A percentile compares a stretch with the other conserved stretches of the same genome.
Evolutionary conservation across 2,113 vertebrate species (phyloP).

Genomic region (Syngnathus scovelli): DNA sequence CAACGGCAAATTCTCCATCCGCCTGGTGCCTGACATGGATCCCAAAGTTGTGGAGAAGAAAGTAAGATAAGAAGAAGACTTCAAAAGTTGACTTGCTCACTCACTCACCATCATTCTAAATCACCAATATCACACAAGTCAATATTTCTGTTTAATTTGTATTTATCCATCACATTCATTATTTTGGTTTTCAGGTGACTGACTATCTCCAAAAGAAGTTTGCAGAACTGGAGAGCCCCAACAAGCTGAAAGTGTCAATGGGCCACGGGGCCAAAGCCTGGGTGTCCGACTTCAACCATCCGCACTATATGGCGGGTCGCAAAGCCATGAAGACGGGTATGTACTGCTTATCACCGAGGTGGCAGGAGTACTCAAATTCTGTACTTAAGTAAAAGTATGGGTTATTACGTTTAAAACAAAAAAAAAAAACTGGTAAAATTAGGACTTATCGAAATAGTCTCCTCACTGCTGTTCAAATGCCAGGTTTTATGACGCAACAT

Average conservation of each 20-base stretch:
- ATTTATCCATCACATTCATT: background rate
- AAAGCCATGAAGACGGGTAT: conserved; percentile 89
- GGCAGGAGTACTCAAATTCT: too few relatives aligned
- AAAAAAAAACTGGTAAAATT: too few relatives aligned
- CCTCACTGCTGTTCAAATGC: too few relatives aligned
- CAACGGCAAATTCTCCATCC: conserved; percentile 93
- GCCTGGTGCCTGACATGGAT: conserved; percentile 90
- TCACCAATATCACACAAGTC: background rate
- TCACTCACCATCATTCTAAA: background rate
- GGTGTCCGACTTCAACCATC: conserved; percentile 95
- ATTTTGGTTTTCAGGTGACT: conserved; percentile 70
- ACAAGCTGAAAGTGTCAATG: conserved; percentile 82
- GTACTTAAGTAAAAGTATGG: too few relatives aligned
- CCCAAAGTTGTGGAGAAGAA: conserved; percentile 81
- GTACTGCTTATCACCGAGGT: background rate
- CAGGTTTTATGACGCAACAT: too few relatives aligned
- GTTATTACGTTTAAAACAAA: too few relatives aligned
- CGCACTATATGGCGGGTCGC: conserved; percentile 90
- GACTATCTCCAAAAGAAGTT: conserved; percentile 80
- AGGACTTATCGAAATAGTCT: too few relatives aligned
- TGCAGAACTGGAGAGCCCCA: conserved; percentile 79
- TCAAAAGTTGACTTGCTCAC: background rate
- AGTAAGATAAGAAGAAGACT: conserved; percentile 66
- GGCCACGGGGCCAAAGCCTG: conserved; percentile 90
- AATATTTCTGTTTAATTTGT: background rate